Evolutionary conservation across 2,797 vertebrate species (phyloP).

Genomic region (Toxotes lorentzi): DNA sequence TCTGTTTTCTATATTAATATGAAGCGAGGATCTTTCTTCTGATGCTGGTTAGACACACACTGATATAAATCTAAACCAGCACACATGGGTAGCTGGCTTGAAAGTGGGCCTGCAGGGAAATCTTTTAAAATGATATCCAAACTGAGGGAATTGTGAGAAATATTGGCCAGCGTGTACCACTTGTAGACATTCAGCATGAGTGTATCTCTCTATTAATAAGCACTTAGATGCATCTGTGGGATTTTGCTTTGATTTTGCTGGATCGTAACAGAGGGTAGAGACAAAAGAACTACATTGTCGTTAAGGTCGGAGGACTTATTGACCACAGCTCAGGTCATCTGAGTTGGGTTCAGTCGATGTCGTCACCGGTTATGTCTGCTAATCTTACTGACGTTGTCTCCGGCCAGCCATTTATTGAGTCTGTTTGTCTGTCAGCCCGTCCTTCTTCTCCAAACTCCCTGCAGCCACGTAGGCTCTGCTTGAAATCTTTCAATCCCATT

Average conservation of each 20-base stretch:
- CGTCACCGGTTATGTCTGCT: conserved; percentile 44
- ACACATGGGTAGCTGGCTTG: conserved; percentile 70
- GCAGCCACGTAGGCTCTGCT: conserved; percentile 49
- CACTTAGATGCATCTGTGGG: not conserved
- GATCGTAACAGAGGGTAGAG: not conserved
- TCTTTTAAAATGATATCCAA: conserved; percentile 72
- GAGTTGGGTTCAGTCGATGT: conserved; percentile 18
- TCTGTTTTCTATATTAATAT: not conserved
- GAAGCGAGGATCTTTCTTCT: not conserved
- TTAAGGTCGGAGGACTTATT: not conserved
- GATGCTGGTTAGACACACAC: not conserved
- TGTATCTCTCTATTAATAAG: conserved; percentile 28
- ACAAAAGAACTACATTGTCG: not conserved
- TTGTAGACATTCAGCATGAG: conserved; percentile 27
- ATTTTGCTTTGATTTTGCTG: not conserved
- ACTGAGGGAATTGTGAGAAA: conserved; percentile 66
- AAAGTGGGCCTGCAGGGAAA: conserved; percentile 78
- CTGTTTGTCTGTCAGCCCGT: conserved; percentile 54
- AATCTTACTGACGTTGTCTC: conserved; percentile 65
- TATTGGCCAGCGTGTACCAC: conserved; percentile 30
- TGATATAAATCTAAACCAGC: conserved; percentile 80
- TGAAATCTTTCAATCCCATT: conserved; percentile 69
- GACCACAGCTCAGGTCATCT: conserved; percentile 33
- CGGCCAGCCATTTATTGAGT: conserved; percentile 52
- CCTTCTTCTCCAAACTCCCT: conserved; percentile 42